Percentiles rank a stretch among this genome's conserved stretches.
These are phyloP conservation scores for Hydrozoanthus tunicans DNA, from an alignment of 64 coral and sea anemone species.

Conservation along the genomic window DNA sequence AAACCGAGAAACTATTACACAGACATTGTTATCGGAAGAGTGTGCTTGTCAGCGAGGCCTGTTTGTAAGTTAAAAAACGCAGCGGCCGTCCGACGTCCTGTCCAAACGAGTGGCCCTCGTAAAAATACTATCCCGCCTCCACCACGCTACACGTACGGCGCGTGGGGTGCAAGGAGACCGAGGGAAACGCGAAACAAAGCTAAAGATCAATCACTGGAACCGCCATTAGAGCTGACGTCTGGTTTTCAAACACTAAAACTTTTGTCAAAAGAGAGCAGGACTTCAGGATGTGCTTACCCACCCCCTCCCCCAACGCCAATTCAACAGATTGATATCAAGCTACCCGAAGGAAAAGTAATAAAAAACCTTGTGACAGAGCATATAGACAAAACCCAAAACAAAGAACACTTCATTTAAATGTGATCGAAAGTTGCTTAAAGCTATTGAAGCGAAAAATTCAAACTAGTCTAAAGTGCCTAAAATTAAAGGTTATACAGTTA, in stretches of 20 bases:
- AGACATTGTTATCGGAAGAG: constrained; percentile 19
- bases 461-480: too few relatives aligned
- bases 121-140: not conserved
- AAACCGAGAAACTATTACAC: constrained; percentile 7
- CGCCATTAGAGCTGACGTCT: not conserved
- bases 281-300: not conserved
- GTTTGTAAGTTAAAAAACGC: not conserved
- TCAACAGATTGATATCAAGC: constrained; percentile 27
- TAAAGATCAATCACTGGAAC: not conserved
- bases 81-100: not conserved
- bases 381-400: too few relatives aligned
- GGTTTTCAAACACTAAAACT: constrained; percentile 3
- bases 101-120: not conserved
- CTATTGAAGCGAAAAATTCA: too few relatives aligned
- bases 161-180: not conserved
- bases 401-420: too few relatives aligned
- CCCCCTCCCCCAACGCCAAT: constrained; percentile 28
- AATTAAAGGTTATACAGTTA: too few relatives aligned
- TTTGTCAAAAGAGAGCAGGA: not conserved
- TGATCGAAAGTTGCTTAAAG: too few relatives aligned
- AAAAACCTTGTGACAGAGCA: not conserved
- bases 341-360: constrained; percentile 19
- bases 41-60: constrained; percentile 21
- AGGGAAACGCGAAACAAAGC: not conserved
- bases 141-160: not conserved